Base-by-base conservation (phyloP, 2,888 invertebrate genomes). In the Erebia ligea region DNA sequence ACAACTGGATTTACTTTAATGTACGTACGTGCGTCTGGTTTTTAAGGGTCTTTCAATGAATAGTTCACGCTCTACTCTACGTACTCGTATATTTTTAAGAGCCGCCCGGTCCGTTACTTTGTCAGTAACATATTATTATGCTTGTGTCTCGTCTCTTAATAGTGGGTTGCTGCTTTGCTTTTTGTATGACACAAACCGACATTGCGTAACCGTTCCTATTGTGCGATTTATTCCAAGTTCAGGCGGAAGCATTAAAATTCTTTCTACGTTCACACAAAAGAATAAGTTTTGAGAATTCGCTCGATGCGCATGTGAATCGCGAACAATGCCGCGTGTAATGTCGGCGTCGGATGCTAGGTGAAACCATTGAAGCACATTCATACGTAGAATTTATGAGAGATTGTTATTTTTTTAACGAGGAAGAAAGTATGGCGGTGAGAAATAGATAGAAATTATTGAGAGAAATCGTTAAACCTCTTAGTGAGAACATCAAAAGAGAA, bases 191-290 rank as follows among this genome's bases (percentile, higher is more conserved):
- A 82, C 77, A 80, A 75, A 76, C 79, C 81, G 78, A 78, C 79
- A 82, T 89, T 89, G 85, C 86, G 88, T 84, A 89, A 82, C 77
- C 80, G 78, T 81, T 82, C 82, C 84, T 81, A 88, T 89, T 90
- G 87, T 89, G 83, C 84, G 85, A 86, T 86, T 84, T 83, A 84
- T 82, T 80, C 82, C 82, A 88, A 89, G 88, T 91, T 87, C 88
- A 90, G 84, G 81, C 91, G 92, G 91, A 92, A 89, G 85, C 91
- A 91, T 92, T 91, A 91, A 91, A 86, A 92, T 92, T 92, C 92
- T 87, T 90, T 86, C 83, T 84, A 80, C 88, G 87, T 89, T 84
- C 87, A 89, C 88, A 91, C 90, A 91, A 92, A 92, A 91, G 90
- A 90, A 90, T 88, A 91, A 88, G 87, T 91, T 92, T 92, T 89